These are phyloP conservation scores for Kradibia gibbosae DNA, from an alignment of 1,140 invertebrate genomes.

Conservation along the genomic window DNA sequence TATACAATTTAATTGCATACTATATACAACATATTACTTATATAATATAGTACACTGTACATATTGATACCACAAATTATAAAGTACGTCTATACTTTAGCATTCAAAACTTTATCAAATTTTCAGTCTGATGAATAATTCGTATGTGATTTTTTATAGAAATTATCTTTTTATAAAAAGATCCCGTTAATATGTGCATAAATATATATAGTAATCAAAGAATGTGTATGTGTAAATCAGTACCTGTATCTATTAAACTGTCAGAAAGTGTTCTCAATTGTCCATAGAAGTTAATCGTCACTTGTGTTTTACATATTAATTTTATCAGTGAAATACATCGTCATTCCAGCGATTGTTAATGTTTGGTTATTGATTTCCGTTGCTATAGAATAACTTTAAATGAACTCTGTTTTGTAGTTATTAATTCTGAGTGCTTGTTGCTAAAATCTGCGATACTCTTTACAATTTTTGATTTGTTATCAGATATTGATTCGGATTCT, in stretches of 20 bases:
- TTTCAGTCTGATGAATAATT: background rate
- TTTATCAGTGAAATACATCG: slow-evolving; percentile 4
- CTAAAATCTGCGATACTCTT: no score
- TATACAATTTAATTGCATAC: background rate
- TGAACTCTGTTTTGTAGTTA: no score
- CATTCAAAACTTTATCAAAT: background rate
- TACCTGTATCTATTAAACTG: background rate
- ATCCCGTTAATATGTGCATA: background rate
- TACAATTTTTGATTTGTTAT: no score
- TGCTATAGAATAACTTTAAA: no score
- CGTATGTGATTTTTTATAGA: background rate
- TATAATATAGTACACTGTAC: background rate
- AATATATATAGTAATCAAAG: background rate
- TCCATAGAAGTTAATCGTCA: background rate
- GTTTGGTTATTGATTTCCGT: no score
- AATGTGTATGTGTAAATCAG: background rate
- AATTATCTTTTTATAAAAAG: no score
- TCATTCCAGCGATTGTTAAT: background rate
- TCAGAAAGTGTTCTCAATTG: background rate
- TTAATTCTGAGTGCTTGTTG: no score
- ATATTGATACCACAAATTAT: no score
- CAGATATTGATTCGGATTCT: background rate
- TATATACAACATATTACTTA: background rate
- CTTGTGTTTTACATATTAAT: background rate
- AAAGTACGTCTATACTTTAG: background rate